Percentiles rank a stretch among this genome's conserved stretches.
Conservation (phyloP, 1,140 invertebrate species). For the Achatina immaculata region DNA sequence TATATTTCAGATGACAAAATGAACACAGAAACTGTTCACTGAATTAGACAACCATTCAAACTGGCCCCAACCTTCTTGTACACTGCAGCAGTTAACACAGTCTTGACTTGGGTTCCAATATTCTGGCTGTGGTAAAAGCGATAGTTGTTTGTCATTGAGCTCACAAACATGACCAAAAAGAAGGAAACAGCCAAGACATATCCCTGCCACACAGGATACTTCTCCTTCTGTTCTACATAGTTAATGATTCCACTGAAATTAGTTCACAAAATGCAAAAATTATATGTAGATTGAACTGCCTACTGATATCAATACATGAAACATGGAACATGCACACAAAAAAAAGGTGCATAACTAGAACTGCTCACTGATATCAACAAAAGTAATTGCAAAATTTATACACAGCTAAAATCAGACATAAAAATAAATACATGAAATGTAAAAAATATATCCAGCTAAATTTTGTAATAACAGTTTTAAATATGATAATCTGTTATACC, state of each 20-base stretch:
- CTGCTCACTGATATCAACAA: too few species aligned
- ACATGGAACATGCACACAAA: not conserved
- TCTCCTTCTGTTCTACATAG: slow-evolving; percentile 25
- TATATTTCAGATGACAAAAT: too few species aligned
- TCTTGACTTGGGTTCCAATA: slow-evolving; percentile 35
- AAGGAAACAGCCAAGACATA: slow-evolving; percentile 27
- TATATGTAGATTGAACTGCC: not conserved
- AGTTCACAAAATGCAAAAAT: not conserved
- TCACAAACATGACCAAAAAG: slow-evolving; percentile 9
- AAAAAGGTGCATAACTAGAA: too few species aligned
- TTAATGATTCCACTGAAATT: slow-evolving; percentile 18
- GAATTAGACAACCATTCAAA: too few species aligned
- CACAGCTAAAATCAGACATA: too few species aligned
- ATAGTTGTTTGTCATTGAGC: slow-evolving; percentile 24
- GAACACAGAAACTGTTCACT: too few species aligned
- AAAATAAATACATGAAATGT: too few species aligned
- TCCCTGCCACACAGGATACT: slow-evolving; percentile 33
- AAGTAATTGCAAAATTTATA: too few species aligned
- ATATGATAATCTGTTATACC: too few species aligned
- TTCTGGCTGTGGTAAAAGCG: slow-evolving; percentile 13
- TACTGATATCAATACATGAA: not conserved
- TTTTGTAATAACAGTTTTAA: too few species aligned
- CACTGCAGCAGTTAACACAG: slow-evolving; percentile 35
- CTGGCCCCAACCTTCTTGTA: slow-evolving; percentile 35
- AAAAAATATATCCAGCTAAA: too few species aligned